These are phyloP conservation scores for Meiosimyza decipiens DNA, from an alignment of 2,888 invertebrate species.

Conservation along the genomic window DNA sequence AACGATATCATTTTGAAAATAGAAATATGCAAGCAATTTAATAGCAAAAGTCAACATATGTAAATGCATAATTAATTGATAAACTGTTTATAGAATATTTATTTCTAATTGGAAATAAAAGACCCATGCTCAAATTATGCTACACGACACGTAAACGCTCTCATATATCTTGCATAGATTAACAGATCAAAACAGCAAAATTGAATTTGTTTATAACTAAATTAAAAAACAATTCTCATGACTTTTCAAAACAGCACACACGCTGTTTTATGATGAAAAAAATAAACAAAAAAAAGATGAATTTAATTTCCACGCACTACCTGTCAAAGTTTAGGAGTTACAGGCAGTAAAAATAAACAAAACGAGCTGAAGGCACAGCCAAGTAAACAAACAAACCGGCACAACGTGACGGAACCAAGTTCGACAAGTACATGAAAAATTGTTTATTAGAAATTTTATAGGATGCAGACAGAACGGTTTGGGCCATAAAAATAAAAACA, in stretches of 20 bases:
- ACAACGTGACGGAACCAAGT: too few relatives aligned
- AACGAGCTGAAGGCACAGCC: neutral
- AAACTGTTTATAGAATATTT: too few relatives aligned
- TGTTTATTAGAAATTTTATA: slow-evolving; percentile 24
- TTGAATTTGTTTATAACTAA: neutral
- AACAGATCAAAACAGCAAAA: neutral
- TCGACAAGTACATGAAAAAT: slow-evolving; percentile 1
- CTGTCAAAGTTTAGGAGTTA: neutral
- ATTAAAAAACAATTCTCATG: slow-evolving; percentile 6
- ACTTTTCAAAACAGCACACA: neutral
- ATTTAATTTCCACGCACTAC: slow-evolving; percentile 7
- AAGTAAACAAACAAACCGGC: neutral
- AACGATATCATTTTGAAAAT: too few relatives aligned
- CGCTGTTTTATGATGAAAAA: neutral
- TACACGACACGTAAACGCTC: neutral
- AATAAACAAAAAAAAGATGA: neutral
- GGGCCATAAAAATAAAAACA: slow-evolving; percentile 21
- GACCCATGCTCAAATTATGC: neutral
- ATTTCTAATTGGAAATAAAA: too few relatives aligned
- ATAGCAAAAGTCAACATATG: too few relatives aligned
- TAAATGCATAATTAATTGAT: too few relatives aligned
- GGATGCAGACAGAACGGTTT: slow-evolving; percentile 16
- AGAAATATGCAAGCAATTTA: too few relatives aligned
- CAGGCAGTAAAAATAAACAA: slow-evolving; percentile 9
- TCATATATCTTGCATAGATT: neutral